phyloP scores from a whole-genome alignment of 2,113 vertebrate species.

The Clupea harengus region DNA sequence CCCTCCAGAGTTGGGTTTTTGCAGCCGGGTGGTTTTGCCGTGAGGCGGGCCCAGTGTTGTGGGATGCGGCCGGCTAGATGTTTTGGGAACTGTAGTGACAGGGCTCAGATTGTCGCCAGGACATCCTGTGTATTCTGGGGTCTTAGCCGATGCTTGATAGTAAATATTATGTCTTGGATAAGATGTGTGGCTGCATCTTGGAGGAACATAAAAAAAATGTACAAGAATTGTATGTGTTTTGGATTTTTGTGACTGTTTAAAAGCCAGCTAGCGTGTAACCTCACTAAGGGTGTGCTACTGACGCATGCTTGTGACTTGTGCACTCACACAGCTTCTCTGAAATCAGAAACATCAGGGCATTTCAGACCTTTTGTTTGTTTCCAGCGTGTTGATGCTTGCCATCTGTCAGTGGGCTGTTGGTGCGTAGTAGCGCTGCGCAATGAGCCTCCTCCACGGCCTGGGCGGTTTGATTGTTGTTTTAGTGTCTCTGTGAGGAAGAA shows the following conservation, averaged over 20 bases:
- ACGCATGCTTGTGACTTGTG: neutral
- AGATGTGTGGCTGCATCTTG: slow-evolving; percentile 37
- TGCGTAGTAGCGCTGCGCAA: neutral
- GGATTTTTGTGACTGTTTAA: neutral
- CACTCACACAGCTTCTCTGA: neutral
- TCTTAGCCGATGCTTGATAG: slow-evolving; percentile 36
- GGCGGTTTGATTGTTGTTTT: neutral
- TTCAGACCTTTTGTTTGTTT: neutral
- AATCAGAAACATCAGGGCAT: neutral
- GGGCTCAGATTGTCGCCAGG: slow-evolving; percentile 42
- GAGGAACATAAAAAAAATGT: neutral
- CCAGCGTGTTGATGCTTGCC: neutral
- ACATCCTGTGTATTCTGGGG: slow-evolving; percentile 58
- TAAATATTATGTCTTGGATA: slow-evolving; percentile 62
- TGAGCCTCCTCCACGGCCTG: neutral
- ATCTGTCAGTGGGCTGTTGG: neutral
- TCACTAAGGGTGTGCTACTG: neutral
- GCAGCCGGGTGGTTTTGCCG: neutral
- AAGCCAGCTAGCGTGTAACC: neutral
- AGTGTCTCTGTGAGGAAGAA: neutral
- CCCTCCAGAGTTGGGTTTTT: neutral
- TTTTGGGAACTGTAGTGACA: slow-evolving; percentile 51
- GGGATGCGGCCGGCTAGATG: slow-evolving; percentile 18
- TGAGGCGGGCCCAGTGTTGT: neutral
- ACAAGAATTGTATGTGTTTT: neutral